phyloP scores from a whole-genome alignment of 2,113 vertebrate genomes.

The human (Homo sapiens) region GRCh38 chr16:49648501-49649000 shows the following conservation, averaged over 20 bases:
- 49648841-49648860: background rate
- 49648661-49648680: background rate
- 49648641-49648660: too few relatives aligned
- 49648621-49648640: too few relatives aligned
- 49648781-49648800: background rate
- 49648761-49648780: background rate
- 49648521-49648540: too few relatives aligned
- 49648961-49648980: background rate
- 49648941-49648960: background rate
- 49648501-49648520: too few relatives aligned
- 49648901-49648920: background rate
- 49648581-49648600: too few relatives aligned
- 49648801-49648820: background rate
- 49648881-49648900: background rate
- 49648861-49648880: background rate
- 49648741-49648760: background rate
- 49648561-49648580: too few relatives aligned
- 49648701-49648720: background rate
- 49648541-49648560: too few relatives aligned
- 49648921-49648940: background rate
- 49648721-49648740: background rate
- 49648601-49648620: too few relatives aligned
- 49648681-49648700: background rate
- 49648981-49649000: conserved; percentile 14
- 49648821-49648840: background rate